phyloP scores from a whole-genome alignment of 2,797 vertebrate species.

The Amazonetta brasiliensis region DNA sequence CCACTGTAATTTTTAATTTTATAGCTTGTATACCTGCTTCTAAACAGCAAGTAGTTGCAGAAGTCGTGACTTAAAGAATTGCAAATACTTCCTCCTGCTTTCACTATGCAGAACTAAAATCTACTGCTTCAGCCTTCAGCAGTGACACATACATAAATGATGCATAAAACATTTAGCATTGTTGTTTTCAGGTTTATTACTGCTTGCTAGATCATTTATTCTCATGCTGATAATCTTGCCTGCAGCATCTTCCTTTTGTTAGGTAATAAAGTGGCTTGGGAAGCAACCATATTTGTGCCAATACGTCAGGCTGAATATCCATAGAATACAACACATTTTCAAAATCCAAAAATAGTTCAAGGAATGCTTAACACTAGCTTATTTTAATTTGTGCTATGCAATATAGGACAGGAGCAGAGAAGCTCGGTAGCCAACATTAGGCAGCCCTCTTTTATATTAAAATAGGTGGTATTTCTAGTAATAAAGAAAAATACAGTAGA shows the following conservation, averaged over 20 bases:
- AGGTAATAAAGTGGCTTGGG: constrained; percentile 47
- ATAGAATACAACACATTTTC: not conserved
- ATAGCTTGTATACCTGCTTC: not conserved
- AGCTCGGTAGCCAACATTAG: not conserved
- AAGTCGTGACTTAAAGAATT: not conserved
- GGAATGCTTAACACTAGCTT: not conserved
- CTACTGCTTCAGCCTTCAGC: constrained; percentile 41
- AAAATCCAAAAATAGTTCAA: constrained; percentile 3
- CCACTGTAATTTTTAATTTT: not conserved
- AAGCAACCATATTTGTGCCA: constrained; percentile 48
- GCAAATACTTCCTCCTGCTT: not conserved
- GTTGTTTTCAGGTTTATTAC: constrained; percentile 60
- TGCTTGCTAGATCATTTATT: constrained; percentile 58
- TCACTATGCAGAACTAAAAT: constrained; percentile 33
- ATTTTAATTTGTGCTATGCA: not conserved
- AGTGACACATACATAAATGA: constrained; percentile 33
- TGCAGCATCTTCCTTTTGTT: constrained; percentile 45
- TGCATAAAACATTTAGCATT: constrained; percentile 61
- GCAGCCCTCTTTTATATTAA: not conserved
- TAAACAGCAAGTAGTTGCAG: not conserved
- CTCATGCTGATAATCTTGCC: constrained; percentile 63
- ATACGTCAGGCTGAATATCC: constrained; percentile 44
- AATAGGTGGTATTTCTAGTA: not conserved
- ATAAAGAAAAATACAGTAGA: not conserved
- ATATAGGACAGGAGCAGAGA: not conserved